Base-by-base conservation (phyloP, 2,113 vertebrate species). In the Cyprinodon brontotheroides region DNA sequence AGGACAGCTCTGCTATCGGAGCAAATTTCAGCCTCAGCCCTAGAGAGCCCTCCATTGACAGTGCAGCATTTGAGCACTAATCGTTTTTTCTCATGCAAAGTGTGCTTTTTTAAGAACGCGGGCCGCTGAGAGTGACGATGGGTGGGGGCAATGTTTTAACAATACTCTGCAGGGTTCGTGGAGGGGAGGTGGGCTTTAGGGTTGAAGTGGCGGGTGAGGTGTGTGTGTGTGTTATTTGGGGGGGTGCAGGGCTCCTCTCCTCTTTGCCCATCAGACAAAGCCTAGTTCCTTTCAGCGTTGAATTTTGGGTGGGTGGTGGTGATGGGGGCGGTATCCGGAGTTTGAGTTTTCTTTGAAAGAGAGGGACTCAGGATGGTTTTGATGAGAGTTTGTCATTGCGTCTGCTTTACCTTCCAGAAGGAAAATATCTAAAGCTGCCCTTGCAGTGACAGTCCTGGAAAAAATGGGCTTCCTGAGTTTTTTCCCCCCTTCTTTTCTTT, bases 31-130 rank as follows among this genome's bases (percentile, higher is more conserved):
- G 87, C 79, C 83, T 71, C 77, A 61, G 85, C 87, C 92, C 87
- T 75, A 91, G 88, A 79, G 86, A 88, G 81, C 80, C 82, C 83
- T 84, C 79, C 77, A 90, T 92, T 95, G 93, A 94, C 92, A 92
- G 82, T 61, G 68, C 75, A 88, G 87, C 91, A 93, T 94, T 92
- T 92, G 90, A 94, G 94, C 92, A 94, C 93, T 93, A 93, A 94
- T 94, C 87, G 89, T 91, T 92, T 94, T 94, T 95, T 95, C 91
- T 94, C 89, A 95, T 94, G 93, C 94, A 94, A 94, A 95, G 91
- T 89, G 85, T 60, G 87, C 89, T 92, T 91, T 90, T 94, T 94
- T 94, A 94, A 93, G 87, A 93, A 89, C 73, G 78, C 4, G 60
- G 85, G 79, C 85, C 74, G 65, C 65, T 73, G 83, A 81, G 80